phyloP scores from a whole-genome alignment of 2,888 invertebrate genomes.

The Julus scandinavius region DNA sequence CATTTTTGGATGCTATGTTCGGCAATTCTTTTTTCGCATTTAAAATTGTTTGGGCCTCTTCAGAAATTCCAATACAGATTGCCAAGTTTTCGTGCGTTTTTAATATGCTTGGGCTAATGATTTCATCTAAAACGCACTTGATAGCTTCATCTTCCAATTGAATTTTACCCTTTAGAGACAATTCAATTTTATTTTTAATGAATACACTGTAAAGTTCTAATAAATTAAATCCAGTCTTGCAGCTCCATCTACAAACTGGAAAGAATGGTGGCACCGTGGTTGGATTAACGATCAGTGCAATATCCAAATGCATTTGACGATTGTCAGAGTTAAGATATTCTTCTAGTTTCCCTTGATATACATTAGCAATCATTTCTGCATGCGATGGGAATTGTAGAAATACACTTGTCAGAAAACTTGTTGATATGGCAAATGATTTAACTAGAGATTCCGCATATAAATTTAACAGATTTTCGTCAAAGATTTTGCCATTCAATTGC shows the following conservation, averaged over 20 bases:
- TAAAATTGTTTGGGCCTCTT: background rate
- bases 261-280: background rate
- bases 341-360: background rate
- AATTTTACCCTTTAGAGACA: background rate
- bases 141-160: background rate
- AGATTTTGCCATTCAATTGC: background rate
- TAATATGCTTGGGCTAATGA: background rate
- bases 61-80: background rate
- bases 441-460: background rate
- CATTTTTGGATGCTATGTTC: background rate
- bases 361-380: conserved; percentile 17
- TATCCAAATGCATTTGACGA: background rate
- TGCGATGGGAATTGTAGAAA: background rate
- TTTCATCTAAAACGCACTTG: background rate
- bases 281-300: background rate
- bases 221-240: conserved; percentile 12
- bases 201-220: background rate
- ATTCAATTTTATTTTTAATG: conserved; percentile 1
- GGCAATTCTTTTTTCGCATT: conserved; percentile 11
- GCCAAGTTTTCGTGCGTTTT: background rate
- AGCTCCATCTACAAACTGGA: background rate
- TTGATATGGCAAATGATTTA: background rate
- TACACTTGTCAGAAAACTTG: background rate
- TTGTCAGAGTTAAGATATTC: background rate
- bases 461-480: background rate